These are phyloP conservation scores for Drosophila birchii DNA, from an alignment of 2,888 invertebrate genomes.

Conservation along the genomic window DNA sequence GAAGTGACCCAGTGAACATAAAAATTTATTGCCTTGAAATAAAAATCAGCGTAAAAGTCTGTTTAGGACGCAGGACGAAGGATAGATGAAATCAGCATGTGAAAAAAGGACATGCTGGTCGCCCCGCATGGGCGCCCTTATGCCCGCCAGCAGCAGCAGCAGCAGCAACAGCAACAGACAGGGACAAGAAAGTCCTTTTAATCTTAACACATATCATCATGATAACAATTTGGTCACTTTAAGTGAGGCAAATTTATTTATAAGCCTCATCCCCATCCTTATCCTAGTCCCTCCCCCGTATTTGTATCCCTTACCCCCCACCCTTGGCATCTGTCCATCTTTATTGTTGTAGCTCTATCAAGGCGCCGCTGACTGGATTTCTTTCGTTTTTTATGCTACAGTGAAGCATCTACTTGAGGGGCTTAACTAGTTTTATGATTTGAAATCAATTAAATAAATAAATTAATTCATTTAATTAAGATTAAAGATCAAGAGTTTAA, in stretches of 20 bases:
- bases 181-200: constrained; percentile 84
- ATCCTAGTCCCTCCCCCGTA: constrained; percentile 8
- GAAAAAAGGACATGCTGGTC: constrained; percentile 69
- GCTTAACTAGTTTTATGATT: too few species aligned
- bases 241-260: constrained; percentile 85
- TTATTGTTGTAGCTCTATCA: constrained; percentile 62
- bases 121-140: constrained; percentile 41
- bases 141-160: constrained; percentile 29
- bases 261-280: constrained; percentile 64
- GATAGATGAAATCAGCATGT: constrained; percentile 80
- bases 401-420: neutral
- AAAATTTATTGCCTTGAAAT: constrained; percentile 83
- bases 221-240: constrained; percentile 85
- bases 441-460: too few species aligned
- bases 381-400: constrained; percentile 25
- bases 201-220: constrained; percentile 84
- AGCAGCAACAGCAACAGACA: constrained; percentile 27
- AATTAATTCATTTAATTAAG: neutral
- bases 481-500: neutral
- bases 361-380: constrained; percentile 18
- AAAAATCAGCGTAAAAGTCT: constrained; percentile 81
- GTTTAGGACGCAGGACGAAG: constrained; percentile 25
- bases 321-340: constrained; percentile 59
- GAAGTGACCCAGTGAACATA: constrained; percentile 83
- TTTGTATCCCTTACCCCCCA: neutral